These are phyloP conservation scores for Dichetophora obliterata DNA, from an alignment of 2,888 invertebrate genomes.

Conservation along the genomic window DNA sequence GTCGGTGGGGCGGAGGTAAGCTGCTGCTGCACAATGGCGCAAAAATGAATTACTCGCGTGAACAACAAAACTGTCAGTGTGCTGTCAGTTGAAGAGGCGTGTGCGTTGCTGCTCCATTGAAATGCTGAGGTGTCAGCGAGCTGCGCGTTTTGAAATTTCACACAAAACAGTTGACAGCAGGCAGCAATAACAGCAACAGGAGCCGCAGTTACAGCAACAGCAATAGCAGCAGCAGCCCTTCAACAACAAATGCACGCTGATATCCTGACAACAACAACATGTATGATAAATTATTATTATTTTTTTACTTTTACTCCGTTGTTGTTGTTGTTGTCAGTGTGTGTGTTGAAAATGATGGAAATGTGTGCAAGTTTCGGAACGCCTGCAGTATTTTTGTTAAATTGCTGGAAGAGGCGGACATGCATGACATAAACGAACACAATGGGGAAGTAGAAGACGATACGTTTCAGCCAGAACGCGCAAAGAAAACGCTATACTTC, in stretches of 20 bases:
- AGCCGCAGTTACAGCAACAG: conserved; percentile 44
- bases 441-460: conserved; percentile 7
- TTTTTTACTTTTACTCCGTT: conserved; percentile 18
- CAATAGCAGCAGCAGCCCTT: conserved; percentile 48
- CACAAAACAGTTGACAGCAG: conserved; percentile 58
- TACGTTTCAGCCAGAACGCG: not conserved
- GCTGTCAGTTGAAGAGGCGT: conserved; percentile 63
- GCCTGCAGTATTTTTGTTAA: conserved; percentile 24
- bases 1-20: conserved; percentile 1
- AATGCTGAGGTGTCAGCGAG: conserved; percentile 62
- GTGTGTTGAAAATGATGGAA: conserved; percentile 25
- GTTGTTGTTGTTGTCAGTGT: conserved; percentile 48
- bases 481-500: conserved; percentile 7
- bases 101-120: conserved; percentile 47
- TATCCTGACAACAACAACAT: conserved; percentile 34
- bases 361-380: conserved; percentile 21
- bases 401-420: conserved; percentile 32
- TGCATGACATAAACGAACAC: not conserved
- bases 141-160: conserved; percentile 58
- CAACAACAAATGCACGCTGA: conserved; percentile 46
- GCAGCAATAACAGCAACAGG: conserved; percentile 48
- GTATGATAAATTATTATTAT: conserved; percentile 29
- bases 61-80: conserved; percentile 68
- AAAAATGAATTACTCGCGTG: conserved; percentile 69
- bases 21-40: conserved; percentile 47